A percentile compares a stretch with the other conserved stretches of the same genome.
Evolutionary conservation across 2,113 vertebrate species (phyloP).

Genomic region (Synchiropus splendidus): DNA sequence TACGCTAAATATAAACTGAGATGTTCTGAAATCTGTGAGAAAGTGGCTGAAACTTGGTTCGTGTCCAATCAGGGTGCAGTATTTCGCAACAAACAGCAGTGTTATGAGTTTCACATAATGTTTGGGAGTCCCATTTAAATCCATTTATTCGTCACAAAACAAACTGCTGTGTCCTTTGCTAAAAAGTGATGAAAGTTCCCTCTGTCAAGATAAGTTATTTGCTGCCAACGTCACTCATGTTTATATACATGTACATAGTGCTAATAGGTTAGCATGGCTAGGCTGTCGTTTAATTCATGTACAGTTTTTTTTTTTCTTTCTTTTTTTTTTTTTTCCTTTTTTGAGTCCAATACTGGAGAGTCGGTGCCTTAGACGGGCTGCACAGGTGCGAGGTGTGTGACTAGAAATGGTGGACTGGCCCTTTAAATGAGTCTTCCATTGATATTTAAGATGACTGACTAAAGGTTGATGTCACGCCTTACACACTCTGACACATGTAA

Average conservation of each 20-base stretch:
- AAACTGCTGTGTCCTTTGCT: constrained; percentile 1
- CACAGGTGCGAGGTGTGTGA: constrained; percentile 2
- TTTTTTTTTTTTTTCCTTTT: constrained; percentile 16
- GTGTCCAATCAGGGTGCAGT: no score
- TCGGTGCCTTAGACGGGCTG: constrained; percentile 54
- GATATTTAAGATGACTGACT: constrained; percentile 50
- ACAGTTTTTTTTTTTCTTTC: constrained; percentile 23
- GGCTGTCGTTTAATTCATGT: constrained; percentile 24
- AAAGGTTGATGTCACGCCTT: constrained; percentile 51
- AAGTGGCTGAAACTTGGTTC: no score
- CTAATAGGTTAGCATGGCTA: constrained; percentile 26
- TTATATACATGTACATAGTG: constrained; percentile 45
- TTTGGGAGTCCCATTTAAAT: no score
- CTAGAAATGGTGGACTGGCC: constrained; percentile 10
- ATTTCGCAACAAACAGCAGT: no score
- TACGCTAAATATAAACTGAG: no score
- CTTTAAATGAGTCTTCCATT: constrained; percentile 26
- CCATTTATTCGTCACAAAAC: no score
- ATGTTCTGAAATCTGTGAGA: no score
- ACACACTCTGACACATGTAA: constrained; percentile 56
- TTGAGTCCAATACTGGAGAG: constrained; percentile 37
- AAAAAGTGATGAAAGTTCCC: constrained; percentile 25
- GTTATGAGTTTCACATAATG: no score
- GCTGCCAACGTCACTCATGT: constrained; percentile 23
- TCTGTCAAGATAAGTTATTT: constrained; percentile 32